A percentile compares a stretch with the other conserved stretches of the same genome.
Evolutionary conservation across 1,140 invertebrate genomes (phyloP).

Genomic region (Episyrphus balteatus): DNA sequence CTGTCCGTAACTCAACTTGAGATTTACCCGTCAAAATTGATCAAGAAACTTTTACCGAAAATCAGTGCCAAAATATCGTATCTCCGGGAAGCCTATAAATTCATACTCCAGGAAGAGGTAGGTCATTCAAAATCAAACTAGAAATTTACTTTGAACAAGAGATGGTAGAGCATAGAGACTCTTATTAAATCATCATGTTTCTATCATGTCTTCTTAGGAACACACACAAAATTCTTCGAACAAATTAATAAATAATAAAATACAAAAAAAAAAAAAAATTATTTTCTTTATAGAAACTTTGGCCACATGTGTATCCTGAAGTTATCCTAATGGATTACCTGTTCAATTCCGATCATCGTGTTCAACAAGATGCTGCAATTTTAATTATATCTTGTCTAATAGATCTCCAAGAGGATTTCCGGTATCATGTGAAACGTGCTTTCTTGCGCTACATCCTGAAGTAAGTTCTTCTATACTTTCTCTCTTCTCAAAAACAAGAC

Average conservation of each 20-base stretch:
- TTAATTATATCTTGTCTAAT: slow-evolving; percentile 31
- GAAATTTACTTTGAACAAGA: too few relatives aligned
- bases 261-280: too few relatives aligned
- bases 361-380: slow-evolving; percentile 19
- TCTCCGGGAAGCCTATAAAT: slow-evolving; percentile 20
- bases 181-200: too few relatives aligned
- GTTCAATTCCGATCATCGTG: slow-evolving; percentile 22
- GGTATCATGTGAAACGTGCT: slow-evolving; percentile 27
- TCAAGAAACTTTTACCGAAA: slow-evolving; percentile 20
- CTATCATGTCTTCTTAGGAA: too few relatives aligned
- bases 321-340: slow-evolving; percentile 36
- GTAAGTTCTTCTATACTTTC: slow-evolving; percentile 11
- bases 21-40: slow-evolving; percentile 30
- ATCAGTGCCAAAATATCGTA: slow-evolving; percentile 14
- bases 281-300: slow-evolving; percentile 24
- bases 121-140: neutral
- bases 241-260: too few relatives aligned
- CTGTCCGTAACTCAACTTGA: slow-evolving; percentile 23
- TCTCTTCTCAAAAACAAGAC: neutral
- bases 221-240: too few relatives aligned
- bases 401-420: slow-evolving; percentile 36
- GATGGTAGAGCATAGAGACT: too few relatives aligned
- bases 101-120: slow-evolving; percentile 30
- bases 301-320: slow-evolving; percentile 31
- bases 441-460: slow-evolving; percentile 28